These are phyloP conservation scores for Chelmon rostratus DNA, from an alignment of 2,797 vertebrate species.

Conservation along the genomic window DNA sequence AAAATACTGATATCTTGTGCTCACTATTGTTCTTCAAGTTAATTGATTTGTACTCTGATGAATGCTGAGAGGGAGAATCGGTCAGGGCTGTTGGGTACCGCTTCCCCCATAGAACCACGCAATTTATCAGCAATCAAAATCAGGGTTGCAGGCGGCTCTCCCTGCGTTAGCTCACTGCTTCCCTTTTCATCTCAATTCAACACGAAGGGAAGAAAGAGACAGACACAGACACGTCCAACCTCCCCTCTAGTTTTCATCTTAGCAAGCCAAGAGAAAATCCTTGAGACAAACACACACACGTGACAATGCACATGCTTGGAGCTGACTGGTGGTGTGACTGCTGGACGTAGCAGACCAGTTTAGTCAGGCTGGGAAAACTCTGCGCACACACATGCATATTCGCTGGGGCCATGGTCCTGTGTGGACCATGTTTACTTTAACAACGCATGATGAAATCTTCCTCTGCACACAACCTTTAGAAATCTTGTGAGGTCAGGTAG, in stretches of 20 bases:
- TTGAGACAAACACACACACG: not conserved
- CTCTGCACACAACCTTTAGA: not conserved
- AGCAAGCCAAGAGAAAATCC: constrained; percentile 9
- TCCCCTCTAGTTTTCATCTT: constrained; percentile 1
- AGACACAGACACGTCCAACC: not conserved
- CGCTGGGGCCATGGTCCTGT: constrained; percentile 6
- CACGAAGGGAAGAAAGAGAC: not conserved
- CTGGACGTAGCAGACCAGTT: not conserved
- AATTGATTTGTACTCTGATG: constrained; percentile 55
- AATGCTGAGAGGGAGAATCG: constrained; percentile 24
- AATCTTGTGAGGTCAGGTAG: not conserved
- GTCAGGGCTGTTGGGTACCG: not conserved
- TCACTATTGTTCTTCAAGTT: constrained; percentile 43
- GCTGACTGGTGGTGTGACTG: constrained; percentile 1
- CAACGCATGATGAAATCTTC: not conserved
- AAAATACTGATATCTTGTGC: constrained; percentile 29
- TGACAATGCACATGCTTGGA: constrained; percentile 21
- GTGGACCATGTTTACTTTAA: no score
- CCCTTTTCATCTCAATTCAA: not conserved
- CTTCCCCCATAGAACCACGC: not conserved
- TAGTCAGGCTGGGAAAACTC: not conserved
- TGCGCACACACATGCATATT: not conserved
- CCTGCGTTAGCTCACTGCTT: constrained; percentile 4
- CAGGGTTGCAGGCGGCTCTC: constrained; percentile 30
- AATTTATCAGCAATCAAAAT: constrained; percentile 36